Evolutionary conservation across 2,113 vertebrate species (phyloP), one percentile per base, ranked within the genome.

Genomic region (Thalassoma bifasciatum): DNA sequence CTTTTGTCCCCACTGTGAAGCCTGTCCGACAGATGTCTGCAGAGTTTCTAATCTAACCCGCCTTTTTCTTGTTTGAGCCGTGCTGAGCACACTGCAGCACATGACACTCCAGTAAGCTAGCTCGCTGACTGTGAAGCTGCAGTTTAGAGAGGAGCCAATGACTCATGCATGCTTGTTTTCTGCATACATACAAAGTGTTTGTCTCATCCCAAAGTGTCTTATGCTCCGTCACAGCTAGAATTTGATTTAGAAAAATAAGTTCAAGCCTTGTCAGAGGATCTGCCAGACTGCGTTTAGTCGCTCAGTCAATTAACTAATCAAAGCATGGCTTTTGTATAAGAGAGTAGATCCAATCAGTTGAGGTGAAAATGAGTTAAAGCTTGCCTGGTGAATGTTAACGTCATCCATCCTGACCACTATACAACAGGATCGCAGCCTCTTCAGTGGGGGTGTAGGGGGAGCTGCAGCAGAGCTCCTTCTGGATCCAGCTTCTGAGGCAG

Each of bases 341-440:
- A 2, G 42, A 38, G 54, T 37, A 58, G 82, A 86, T 82, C 49
- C 38, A 88, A 82, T 79, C 17, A 86, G 63, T 3, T 24, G 19
- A 47, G 34, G 2, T 65, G n/a, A n/a, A n/a, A n/a, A n/a, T n/a
- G n/a, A n/a, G n/a, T 77, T 46, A 62, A 79, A 54, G 30, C 89
- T 88, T 86, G 84, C 98, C 97, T 99, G 97, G 89, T 96, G 95
- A 77, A 99, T 95, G 86, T 99, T 95, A 87, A 99, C 67, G 84
- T 99, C 96, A 59, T 99, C 97, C 76, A 99, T 94, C 10, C 97
- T 86, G 53, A 99, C 75, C 37, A 99, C 91, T 79, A 98, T 69
- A 1, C 96, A 98, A 91, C 96, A 97, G n/a, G 96, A 98, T 9
- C 96, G 95, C 34, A 99, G 95, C 52, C 95, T 95, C 86, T 93